These are phyloP conservation scores for Megalonaias nervosa DNA, from an alignment of 1,140 invertebrate species.

Conservation along the genomic window DNA sequence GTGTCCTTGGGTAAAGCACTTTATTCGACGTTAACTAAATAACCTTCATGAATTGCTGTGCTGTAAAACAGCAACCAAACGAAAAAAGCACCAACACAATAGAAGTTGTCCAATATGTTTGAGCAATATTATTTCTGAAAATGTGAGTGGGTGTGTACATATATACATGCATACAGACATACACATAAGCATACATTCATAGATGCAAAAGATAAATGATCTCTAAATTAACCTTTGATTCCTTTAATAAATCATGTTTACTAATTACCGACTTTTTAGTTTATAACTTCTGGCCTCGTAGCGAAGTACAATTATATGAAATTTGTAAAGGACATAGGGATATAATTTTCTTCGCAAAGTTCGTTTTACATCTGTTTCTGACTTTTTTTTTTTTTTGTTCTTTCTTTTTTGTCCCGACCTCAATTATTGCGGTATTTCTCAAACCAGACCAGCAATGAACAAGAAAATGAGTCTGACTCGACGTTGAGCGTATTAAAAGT, in stretches of 20 bases:
- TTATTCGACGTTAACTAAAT: not conserved
- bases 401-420: too few relatives aligned
- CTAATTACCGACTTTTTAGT: too few relatives aligned
- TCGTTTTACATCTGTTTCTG: too few relatives aligned
- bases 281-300: too few relatives aligned
- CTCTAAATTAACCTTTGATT: not conserved
- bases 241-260: not conserved
- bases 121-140: slow-evolving; percentile 85
- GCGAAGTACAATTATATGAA: too few relatives aligned
- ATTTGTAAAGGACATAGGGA: too few relatives aligned
- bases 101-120: slow-evolving; percentile 82
- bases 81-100: slow-evolving; percentile 60
- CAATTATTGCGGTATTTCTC: not conserved
- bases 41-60: too few relatives aligned
- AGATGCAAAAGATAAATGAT: not conserved
- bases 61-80: not conserved
- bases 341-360: too few relatives aligned
- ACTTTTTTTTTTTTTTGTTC: too few relatives aligned
- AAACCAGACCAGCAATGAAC: not conserved
- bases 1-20: too few relatives aligned
- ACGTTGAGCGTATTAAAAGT: not conserved
- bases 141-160: slow-evolving; percentile 36
- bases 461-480: slow-evolving; percentile 3
- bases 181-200: slow-evolving; percentile 17
- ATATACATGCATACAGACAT: slow-evolving; percentile 8